Percentiles rank a stretch among this genome's conserved stretches.
phyloP scores from a whole-genome alignment of 2,888 invertebrate genomes.

The Ophion obscuratus region DNA sequence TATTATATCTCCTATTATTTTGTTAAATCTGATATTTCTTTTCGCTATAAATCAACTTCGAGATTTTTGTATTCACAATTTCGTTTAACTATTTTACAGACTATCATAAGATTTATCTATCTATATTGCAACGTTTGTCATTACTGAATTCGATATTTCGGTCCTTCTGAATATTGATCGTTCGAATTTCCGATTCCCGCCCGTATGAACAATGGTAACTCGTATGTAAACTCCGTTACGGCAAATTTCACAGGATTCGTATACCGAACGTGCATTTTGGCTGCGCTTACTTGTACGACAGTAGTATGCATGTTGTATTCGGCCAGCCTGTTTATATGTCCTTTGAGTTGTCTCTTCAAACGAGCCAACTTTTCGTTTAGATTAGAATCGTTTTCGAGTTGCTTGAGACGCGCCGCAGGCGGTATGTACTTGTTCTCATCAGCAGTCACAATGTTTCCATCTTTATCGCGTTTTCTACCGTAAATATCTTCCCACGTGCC shows the following conservation, averaged over 20 bases:
- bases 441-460: constrained; percentile 91
- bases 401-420: constrained; percentile 90
- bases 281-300: constrained; percentile 84
- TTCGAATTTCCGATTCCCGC: too few relatives aligned
- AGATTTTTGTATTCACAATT: too few relatives aligned
- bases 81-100: too few relatives aligned
- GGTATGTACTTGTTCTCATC: constrained; percentile 90
- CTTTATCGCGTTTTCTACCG: constrained; percentile 92
- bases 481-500: constrained; percentile 95
- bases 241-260: background rate
- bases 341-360: constrained; percentile 93
- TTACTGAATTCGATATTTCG: too few relatives aligned
- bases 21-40: too few relatives aligned
- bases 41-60: too few relatives aligned
- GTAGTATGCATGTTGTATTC: constrained; percentile 95
- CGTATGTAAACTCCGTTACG: too few relatives aligned
- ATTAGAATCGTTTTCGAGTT: constrained; percentile 81
- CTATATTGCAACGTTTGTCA: too few relatives aligned
- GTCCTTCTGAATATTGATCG: too few relatives aligned
- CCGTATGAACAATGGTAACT: too few relatives aligned
- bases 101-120: too few relatives aligned
- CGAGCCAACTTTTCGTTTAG: constrained; percentile 87
- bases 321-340: constrained; percentile 93
- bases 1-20: too few relatives aligned
- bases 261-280: background rate